These are phyloP conservation scores for Myodes glareolus DNA, from an alignment of 2,113 vertebrate genomes.

Conservation along the genomic window DNA sequence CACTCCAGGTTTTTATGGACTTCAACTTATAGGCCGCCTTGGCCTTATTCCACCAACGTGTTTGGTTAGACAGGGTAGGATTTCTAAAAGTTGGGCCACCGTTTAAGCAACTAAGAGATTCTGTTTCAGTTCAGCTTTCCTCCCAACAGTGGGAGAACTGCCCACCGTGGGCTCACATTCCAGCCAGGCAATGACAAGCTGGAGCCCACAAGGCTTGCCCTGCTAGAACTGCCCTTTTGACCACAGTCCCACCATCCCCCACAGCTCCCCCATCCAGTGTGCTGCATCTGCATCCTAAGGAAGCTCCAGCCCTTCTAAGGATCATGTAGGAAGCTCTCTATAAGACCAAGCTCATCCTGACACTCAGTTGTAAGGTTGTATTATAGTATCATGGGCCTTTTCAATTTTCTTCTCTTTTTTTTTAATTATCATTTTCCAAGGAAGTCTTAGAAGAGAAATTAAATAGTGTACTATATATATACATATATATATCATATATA, in stretches of 20 bases:
- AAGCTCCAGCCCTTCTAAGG: neutral
- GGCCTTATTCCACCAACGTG: neutral
- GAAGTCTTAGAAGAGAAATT: conserved; percentile 36
- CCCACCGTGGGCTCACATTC: neutral
- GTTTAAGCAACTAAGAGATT: conserved; percentile 29
- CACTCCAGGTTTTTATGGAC: neutral
- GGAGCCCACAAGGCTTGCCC: neutral
- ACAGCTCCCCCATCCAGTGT: neutral
- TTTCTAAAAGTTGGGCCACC: neutral
- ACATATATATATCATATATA: too few relatives aligned
- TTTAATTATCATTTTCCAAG: conserved; percentile 43
- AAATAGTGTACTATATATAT: neutral
- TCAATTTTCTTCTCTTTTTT: neutral
- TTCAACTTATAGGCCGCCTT: neutral
- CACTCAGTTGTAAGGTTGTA: neutral
- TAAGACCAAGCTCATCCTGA: neutral
- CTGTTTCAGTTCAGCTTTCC: conserved; percentile 35
- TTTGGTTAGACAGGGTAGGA: neutral
- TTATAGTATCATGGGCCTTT: neutral
- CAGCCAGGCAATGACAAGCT: neutral
- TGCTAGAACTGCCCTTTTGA: neutral
- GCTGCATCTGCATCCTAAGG: neutral
- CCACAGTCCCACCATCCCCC: neutral
- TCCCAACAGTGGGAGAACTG: neutral
- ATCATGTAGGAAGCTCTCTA: neutral